Evolutionary conservation across 2,888 invertebrate species (phyloP), one percentile per base, ranked within the genome.

Genomic region (Dynastes tityus): DNA sequence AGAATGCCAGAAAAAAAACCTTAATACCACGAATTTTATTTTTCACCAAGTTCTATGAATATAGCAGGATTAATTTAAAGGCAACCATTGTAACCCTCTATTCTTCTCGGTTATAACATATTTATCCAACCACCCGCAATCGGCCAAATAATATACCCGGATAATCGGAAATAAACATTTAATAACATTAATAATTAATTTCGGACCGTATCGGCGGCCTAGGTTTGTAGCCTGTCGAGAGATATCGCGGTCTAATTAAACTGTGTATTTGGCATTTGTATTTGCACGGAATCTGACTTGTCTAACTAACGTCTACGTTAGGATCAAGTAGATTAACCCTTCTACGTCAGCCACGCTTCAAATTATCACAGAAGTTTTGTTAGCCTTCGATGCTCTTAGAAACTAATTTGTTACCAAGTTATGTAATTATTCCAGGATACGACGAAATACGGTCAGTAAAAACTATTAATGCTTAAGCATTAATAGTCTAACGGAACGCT

Each of bases 251-350:
- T 51, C 68, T 68, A 68, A 68, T 68, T 68, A 68, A 68, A 68
- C 68, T 27, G 49, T 68, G 27, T 68, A 51, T 51, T 68, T 51
- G 51, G 51, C 51, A 53, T 68, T 68, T 29, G 51, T 68, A 68
- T 68, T 68, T 68, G 27, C 68, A 49, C 65, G 51, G 51, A 68
- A 51, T 22, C 51, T 51, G 68, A 68, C 68, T 68, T 51, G 68
- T 49, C 29, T 29, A 51, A 29, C 68, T 51, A 51, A 68, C 51
- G 40, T 68, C 68, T 51, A 22, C 29, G 49, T 68, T 68, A 29
- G 68, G 68, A 68, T 68, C 68, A 68, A 68, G 27, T 68, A 68
- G 68, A 51, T 68, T 51, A 68, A 68, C 68, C 68, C 68, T 68
- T 68, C 49, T 29, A n/a, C 29, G 49, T 27, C 68, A 68, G 65